phyloP scores from a whole-genome alignment of 2,113 vertebrate species.

The Nothocercus nigrocapillus region DNA sequence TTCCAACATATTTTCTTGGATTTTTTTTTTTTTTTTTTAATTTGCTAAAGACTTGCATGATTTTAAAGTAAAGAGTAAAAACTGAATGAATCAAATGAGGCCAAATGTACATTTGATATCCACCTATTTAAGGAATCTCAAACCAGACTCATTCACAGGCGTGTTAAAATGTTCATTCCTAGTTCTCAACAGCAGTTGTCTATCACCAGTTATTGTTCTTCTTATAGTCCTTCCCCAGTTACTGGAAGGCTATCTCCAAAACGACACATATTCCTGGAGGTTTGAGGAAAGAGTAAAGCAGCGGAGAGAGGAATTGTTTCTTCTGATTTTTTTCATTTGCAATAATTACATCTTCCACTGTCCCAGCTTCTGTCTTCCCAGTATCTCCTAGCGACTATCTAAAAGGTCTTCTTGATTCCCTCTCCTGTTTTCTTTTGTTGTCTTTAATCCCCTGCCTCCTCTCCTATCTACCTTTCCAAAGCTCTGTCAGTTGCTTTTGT shows the following conservation, averaged over 20 bases:
- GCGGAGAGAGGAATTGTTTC: background rate
- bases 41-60: background rate
- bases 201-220: background rate
- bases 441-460: background rate
- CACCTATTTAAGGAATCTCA: background rate
- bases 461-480: background rate
- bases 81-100: background rate
- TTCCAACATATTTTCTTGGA: background rate
- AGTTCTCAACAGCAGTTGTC: background rate
- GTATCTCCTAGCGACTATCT: background rate
- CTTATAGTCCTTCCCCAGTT: background rate
- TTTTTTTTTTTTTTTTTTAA: background rate
- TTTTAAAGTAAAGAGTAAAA: background rate
- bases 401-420: background rate
- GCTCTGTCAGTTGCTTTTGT: background rate
- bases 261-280: rapidly evolving
- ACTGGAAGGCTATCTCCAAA: background rate
- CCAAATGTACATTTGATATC: background rate
- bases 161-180: background rate
- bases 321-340: background rate
- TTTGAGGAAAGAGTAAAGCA: background rate
- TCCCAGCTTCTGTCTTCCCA: background rate
- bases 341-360: background rate
- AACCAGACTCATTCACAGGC: background rate
- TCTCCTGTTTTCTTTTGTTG: background rate